Conservation (phyloP, 2,888 invertebrate species). For the Rhagonycha lutea region DNA sequence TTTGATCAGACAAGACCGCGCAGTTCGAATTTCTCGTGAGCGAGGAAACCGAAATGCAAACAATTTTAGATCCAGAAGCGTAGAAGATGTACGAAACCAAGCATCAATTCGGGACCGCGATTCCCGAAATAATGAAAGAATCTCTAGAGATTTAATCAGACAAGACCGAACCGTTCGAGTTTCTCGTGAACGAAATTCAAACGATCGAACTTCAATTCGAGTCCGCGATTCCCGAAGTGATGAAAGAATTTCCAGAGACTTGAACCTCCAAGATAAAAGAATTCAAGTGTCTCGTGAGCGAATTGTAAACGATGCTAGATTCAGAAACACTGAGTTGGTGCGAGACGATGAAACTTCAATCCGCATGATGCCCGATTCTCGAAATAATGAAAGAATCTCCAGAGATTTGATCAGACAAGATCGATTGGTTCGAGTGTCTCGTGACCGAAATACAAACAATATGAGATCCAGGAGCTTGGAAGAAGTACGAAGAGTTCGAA, state of each 20-base stretch:
- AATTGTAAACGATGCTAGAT: no score
- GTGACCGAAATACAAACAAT: not conserved
- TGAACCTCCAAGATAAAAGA: no score
- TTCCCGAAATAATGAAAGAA: not conserved
- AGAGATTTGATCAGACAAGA: not conserved
- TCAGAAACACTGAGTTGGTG: no score
- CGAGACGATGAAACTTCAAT: no score
- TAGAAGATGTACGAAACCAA: not conserved
- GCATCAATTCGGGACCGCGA: not conserved
- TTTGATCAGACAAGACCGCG: not conserved
- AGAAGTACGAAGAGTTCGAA: not conserved
- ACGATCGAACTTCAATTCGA: not conserved
- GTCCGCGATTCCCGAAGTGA: not conserved
- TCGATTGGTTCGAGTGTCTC: not conserved
- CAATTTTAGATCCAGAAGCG: not conserved
- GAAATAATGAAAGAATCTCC: not conserved
- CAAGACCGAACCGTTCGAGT: not conserved
- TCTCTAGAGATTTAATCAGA: not conserved
- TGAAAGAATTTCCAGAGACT: not conserved
- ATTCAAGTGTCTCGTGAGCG: no score
- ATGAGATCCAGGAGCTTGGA: not conserved
- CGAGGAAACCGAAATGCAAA: not conserved
- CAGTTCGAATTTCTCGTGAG: not conserved
- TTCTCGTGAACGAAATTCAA: not conserved
- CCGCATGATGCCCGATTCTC: no score